These are phyloP conservation scores for Atrina japonica DNA, from an alignment of 2,888 invertebrate genomes.

Conservation along the genomic window DNA sequence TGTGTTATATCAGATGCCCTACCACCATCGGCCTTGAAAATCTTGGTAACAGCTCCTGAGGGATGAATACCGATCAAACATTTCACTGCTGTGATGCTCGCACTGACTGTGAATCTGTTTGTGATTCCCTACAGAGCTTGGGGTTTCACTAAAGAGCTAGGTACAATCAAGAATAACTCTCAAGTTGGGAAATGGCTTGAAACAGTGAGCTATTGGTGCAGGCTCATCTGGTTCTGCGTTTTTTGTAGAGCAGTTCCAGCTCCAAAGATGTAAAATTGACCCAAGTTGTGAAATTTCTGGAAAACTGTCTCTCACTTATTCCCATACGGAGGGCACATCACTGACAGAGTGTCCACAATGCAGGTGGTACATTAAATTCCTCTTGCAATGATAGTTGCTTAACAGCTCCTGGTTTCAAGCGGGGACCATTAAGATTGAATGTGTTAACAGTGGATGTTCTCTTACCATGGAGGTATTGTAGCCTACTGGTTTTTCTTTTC, in stretches of 20 bases:
- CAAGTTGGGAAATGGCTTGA: neutral
- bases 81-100: neutral
- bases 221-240: neutral
- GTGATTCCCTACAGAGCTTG: neutral
- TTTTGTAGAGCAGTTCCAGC: neutral
- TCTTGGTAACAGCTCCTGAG: neutral
- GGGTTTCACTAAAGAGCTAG: neutral
- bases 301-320: neutral
- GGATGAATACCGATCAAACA: neutral
- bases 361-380: neutral
- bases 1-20: neutral
- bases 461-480: neutral
- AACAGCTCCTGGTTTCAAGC: neutral
- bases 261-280: neutral
- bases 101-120: neutral
- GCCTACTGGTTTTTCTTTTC: neutral
- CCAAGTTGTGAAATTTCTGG: neutral
- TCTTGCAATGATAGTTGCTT: neutral
- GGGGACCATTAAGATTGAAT: neutral
- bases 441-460: neutral
- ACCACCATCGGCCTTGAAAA: neutral
- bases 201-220: neutral
- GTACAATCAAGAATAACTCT: neutral
- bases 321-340: neutral
- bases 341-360: neutral